A percentile compares a stretch with the other conserved stretches of the same genome.
Evolutionary conservation across 2,797 vertebrate species (phyloP).

Genomic region (Silurus lanzhouensis): DNA sequence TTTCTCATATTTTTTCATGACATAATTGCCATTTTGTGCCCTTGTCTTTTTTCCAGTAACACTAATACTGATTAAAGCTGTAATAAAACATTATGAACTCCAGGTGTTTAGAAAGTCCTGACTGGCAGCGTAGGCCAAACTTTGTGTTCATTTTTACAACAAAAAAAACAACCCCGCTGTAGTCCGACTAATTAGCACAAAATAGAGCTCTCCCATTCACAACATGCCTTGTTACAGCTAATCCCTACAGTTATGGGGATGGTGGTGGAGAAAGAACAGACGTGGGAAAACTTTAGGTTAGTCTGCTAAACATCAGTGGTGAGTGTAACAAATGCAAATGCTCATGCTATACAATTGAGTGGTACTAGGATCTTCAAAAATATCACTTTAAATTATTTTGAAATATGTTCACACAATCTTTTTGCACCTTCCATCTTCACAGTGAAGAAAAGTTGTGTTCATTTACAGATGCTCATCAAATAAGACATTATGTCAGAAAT

Average conservation of each 20-base stretch:
- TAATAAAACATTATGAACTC: constrained; percentile 12
- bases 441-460: constrained; percentile 6
- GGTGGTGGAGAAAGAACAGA: background rate
- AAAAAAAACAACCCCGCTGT: constrained; percentile 7
- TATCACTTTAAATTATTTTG: background rate
- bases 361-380: constrained; percentile 4
- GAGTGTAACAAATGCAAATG: background rate
- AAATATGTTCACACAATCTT: constrained; percentile 1
- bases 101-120: background rate
- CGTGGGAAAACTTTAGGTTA: background rate
- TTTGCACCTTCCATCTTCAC: constrained; percentile 25
- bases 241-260: background rate
- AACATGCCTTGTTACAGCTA: constrained; percentile 18
- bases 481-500: constrained; percentile 13
- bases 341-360: constrained; percentile 36
- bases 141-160: constrained; percentile 22
- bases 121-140: background rate
- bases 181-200: background rate
- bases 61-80: background rate
- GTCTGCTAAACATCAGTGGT: background rate
- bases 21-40: background rate
- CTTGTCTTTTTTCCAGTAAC: background rate
- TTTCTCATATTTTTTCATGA: background rate
- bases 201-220: constrained; percentile 5
- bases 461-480: constrained; percentile 38